Evolutionary conservation across 2,113 vertebrate species (phyloP).

Genomic region (Urocynchramus pylzowi): DNA sequence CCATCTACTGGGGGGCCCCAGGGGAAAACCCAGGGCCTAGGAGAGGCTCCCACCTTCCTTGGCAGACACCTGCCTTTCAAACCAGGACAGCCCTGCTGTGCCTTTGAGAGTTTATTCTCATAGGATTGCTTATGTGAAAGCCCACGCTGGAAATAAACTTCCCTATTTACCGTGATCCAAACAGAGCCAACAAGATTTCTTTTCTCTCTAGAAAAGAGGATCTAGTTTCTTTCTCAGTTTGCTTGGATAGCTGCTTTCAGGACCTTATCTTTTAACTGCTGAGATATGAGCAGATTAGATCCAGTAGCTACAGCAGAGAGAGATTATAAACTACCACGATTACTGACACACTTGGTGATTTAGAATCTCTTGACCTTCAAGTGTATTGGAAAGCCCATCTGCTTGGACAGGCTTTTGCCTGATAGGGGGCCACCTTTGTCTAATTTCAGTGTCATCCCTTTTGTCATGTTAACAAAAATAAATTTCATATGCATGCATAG

Average conservation of each 20-base stretch:
- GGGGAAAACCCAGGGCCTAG: background rate
- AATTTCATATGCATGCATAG: background rate
- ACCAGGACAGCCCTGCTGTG: background rate
- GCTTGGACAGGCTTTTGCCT: conserved; percentile 24
- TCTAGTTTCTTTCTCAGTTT: background rate
- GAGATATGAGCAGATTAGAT: background rate
- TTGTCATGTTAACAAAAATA: background rate
- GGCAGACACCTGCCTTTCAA: background rate
- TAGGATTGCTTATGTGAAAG: background rate
- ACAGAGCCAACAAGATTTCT: background rate
- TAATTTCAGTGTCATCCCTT: background rate
- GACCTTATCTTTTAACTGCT: background rate
- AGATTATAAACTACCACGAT: background rate
- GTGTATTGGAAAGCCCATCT: conserved; percentile 3
- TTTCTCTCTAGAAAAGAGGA: background rate
- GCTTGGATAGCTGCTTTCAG: background rate
- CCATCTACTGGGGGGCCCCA: no score
- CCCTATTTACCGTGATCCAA: background rate
- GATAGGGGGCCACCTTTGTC: background rate
- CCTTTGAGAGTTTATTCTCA: background rate
- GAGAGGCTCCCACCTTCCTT: background rate
- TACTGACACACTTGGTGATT: background rate
- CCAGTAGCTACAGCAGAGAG: background rate
- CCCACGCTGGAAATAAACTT: background rate
- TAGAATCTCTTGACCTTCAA: conserved; percentile 15